Evolutionary conservation across 1,140 invertebrate species (phyloP).

Genomic region (Bombus superbus): DNA sequence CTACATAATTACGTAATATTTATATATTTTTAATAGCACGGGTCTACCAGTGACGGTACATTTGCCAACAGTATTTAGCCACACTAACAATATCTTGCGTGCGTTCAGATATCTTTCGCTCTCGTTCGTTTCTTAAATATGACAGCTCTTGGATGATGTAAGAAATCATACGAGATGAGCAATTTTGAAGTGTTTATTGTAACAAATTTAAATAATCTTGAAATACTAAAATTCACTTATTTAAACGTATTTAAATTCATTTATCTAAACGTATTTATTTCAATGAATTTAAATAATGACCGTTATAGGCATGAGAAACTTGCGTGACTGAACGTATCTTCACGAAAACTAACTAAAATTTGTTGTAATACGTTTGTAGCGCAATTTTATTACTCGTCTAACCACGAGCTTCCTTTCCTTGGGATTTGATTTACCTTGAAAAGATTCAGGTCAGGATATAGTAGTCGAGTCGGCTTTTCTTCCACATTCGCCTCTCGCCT

Average conservation of each 20-base stretch:
- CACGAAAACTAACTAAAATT: neutral
- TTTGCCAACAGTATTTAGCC: neutral
- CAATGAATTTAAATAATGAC: no score
- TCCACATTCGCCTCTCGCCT: neutral
- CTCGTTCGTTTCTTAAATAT: neutral
- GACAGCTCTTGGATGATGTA: neutral
- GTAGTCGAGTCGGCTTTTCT: neutral
- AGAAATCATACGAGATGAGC: no score
- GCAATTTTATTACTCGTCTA: conserved; percentile 15
- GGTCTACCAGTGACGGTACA: conserved; percentile 32
- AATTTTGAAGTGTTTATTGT: neutral
- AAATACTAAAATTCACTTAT: no score
- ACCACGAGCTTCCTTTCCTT: neutral
- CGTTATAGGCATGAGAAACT: no score
- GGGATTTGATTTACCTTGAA: neutral
- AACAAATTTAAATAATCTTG: neutral
- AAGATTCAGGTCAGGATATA: conserved; percentile 17
- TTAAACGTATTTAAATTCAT: no score
- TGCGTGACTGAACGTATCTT: neutral
- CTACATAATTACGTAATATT: conserved; percentile 35
- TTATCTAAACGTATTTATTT: no score
- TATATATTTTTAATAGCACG: conserved; percentile 29
- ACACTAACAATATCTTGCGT: neutral
- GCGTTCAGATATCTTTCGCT: neutral
- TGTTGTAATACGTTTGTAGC: conserved; percentile 6